Evolutionary conservation across 2,113 vertebrate genomes (phyloP), one percentile per base, ranked within the genome.

Genomic region (Rhabdornis inornatus): DNA sequence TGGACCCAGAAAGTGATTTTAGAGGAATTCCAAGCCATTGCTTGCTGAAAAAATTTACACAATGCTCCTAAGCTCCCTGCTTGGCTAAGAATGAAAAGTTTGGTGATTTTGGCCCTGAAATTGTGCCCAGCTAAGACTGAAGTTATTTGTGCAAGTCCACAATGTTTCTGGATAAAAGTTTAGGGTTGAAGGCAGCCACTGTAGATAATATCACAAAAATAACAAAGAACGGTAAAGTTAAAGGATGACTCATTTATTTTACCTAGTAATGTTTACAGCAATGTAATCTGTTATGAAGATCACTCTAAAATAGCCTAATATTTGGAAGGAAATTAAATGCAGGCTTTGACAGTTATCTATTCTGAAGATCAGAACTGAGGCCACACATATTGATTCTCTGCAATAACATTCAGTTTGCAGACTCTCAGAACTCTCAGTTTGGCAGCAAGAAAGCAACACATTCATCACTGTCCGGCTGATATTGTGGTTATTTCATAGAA

Each of bases 281-380:
- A 69, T 20, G n/a, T 92, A 95, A 98, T 97, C 97, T 94, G 92
- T 76, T 94, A 74, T 61, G 82, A 77, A 40, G 76, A 91, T 92
- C 68, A 94, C 85, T 96, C 94, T 63, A 91, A 95, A 97, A 95
- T 27, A 97, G 53, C 53, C 91, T 98, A 95, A 98, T 97, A 98
- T 98, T 97, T 97, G 96, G 93, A 92, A 98, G 98, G 98, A 98
- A 98, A 98, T 98, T 94, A 98, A 98, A 98, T 87, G 50, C 88
- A 96, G 87, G 77, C 91, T 94, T 87, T 91, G 91, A 90, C 69
- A 88, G 64, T 70, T 98, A 98, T 98, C 98, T 66, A 25, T 66
- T 76, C 70, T 96, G 93, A 95, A 94, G 83, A 98, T 98, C 97
- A 97, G 71, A 95, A 72, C 91, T 60, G 68, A 68, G 90, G 53